phyloP scores from a whole-genome alignment of 2,113 vertebrate species.

The Albula glossodonta region DNA sequence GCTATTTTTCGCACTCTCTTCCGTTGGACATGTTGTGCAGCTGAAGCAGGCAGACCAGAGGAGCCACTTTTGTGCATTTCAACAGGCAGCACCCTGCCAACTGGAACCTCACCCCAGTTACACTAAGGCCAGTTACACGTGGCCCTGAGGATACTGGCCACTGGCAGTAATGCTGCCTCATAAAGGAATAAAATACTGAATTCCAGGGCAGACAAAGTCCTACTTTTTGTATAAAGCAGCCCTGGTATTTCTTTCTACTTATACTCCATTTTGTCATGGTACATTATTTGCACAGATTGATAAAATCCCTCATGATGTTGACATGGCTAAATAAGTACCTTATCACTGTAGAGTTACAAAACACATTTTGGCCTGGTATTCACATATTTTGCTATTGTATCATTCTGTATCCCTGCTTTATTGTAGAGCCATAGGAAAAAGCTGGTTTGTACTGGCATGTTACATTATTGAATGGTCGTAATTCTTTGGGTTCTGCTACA shows the following conservation, averaged over 20 bases:
- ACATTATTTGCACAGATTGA: not conserved
- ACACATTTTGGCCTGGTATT: not conserved
- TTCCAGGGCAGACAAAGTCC: too few species aligned
- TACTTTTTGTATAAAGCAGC: not conserved
- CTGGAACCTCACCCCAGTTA: too few species aligned
- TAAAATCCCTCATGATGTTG: not conserved
- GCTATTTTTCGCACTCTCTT: not conserved
- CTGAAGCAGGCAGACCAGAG: too few species aligned
- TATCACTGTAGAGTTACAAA: not conserved
- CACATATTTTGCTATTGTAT: not conserved
- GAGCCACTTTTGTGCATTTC: too few species aligned
- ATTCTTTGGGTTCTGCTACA: not conserved
- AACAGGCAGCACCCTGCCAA: too few species aligned
- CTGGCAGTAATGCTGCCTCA: too few species aligned
- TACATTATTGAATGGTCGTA: not conserved
- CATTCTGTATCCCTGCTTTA: not conserved
- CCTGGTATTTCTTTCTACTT: not conserved
- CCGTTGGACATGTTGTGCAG: too few species aligned
- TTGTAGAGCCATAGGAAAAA: not conserved
- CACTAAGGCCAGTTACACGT: too few species aligned
- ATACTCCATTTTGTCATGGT: too few species aligned
- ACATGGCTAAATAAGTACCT: not conserved
- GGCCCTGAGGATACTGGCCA: too few species aligned
- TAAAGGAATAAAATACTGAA: too few species aligned
- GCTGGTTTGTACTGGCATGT: not conserved